phyloP scores from a whole-genome alignment of 2,797 vertebrate species.

The Helicolenus hilgendorfi region DNA sequence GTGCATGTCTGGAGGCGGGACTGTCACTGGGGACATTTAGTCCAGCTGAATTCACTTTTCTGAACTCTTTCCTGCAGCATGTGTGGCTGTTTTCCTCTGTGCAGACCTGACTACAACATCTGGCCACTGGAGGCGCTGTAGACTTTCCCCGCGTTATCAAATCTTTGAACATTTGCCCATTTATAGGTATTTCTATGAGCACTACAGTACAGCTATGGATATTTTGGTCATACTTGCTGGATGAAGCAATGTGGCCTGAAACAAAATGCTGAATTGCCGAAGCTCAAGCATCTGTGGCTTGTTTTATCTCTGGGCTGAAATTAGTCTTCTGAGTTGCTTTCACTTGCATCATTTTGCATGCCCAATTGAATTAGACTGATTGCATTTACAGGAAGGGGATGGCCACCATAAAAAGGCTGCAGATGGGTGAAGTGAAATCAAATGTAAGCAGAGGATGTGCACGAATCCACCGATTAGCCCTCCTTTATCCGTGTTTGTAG shows the following conservation, averaged over 20 bases:
- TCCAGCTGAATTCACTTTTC: slow-evolving; percentile 27
- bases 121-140: slow-evolving; percentile 30
- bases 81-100: background rate
- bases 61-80: slow-evolving; percentile 25
- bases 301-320: slow-evolving; percentile 72
- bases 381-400: slow-evolving; percentile 77
- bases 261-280: slow-evolving; percentile 48
- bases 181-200: slow-evolving; percentile 17
- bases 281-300: slow-evolving; percentile 59
- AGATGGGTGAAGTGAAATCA: slow-evolving; percentile 79
- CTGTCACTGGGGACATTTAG: slow-evolving; percentile 37
- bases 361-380: slow-evolving; percentile 83
- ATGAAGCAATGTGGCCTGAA: slow-evolving; percentile 28
- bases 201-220: background rate
- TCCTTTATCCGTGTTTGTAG: slow-evolving; percentile 59
- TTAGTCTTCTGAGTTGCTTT: slow-evolving; percentile 76
- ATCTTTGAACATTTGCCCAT: background rate
- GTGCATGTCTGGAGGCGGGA: slow-evolving; percentile 27
- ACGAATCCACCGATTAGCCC: slow-evolving; percentile 69
- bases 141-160: background rate
- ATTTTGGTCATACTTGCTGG: slow-evolving; percentile 43
- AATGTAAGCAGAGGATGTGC: slow-evolving; percentile 75
- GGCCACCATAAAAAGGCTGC: slow-evolving; percentile 77
- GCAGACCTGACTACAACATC: background rate
- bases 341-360: slow-evolving; percentile 80